Conservation (phyloP, 2,113 vertebrate genomes). For the Austrofundulus limnaeus region DNA sequence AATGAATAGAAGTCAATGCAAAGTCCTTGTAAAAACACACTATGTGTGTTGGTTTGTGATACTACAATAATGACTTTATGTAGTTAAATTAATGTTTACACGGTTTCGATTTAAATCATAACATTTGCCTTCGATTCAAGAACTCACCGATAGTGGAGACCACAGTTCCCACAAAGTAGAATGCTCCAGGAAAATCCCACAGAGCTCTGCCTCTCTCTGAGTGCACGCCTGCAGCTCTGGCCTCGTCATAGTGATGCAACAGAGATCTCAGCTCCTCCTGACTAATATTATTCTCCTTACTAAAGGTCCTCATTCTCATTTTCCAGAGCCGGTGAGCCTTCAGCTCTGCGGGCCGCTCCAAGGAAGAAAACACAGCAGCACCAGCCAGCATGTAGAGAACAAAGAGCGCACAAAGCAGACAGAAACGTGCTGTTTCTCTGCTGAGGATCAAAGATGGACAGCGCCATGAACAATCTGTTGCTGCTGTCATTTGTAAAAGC, state of each 20-base stretch:
- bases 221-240: slow-evolving; percentile 82
- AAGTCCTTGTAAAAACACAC: too few species aligned
- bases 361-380: slow-evolving; percentile 86
- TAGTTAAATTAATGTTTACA: too few species aligned
- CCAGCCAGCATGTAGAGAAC: neutral
- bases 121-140: too few species aligned
- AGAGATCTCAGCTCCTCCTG: slow-evolving; percentile 80
- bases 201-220: slow-evolving; percentile 81
- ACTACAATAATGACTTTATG: too few species aligned
- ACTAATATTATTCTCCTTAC: slow-evolving; percentile 80
- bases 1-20: too few species aligned
- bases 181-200: slow-evolving; percentile 76
- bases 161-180: slow-evolving; percentile 1
- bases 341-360: slow-evolving; percentile 74
- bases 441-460: slow-evolving; percentile 14
- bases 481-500: slow-evolving; percentile 21
- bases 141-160: neutral
- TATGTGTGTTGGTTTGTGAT: too few species aligned
- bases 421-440: slow-evolving; percentile 71
- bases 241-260: slow-evolving; percentile 85
- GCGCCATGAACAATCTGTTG: slow-evolving; percentile 20
- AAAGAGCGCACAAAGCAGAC: slow-evolving; percentile 75
- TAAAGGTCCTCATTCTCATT: slow-evolving; percentile 82
- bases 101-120: neutral
- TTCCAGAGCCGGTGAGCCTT: slow-evolving; percentile 79